Base-by-base conservation (phyloP, 2,888 invertebrate genomes). In the Junonia oenone region DNA sequence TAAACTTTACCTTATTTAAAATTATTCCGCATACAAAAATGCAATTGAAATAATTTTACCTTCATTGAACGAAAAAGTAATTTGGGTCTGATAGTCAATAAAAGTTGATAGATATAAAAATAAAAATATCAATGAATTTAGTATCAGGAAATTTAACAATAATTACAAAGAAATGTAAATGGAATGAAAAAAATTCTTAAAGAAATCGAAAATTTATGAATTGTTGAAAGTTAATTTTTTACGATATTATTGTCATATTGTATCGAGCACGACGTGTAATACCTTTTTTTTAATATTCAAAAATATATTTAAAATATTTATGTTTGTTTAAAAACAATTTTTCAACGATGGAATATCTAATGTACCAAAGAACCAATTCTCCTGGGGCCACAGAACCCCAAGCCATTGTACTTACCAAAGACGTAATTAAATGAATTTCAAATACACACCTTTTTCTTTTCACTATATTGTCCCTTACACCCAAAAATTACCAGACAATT, bases 321-420 rank as follows among this genome's bases (percentile, higher is more conserved):
- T n/a, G 29, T 29, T 53, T 38, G 35, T 54, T 33, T 47, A n/a
- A 43, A 45, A 33, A 51, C 46, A 33, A 26, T 26, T 37, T 14
- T 35, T 11, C 15, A 9, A 47, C 2, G 50, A 13, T 26, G 26
- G 1, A 19, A 19, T 43, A n/a, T n/a, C n/a, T n/a, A 48, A 13
- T 70, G 65, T 73, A 79, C 78, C 81, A 84, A 84, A 84, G 83
- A 83, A 84, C 78, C 79, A 83, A 82, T 53, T 66, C 62, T 64
- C 62, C 70, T 63, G 83, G 82, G 85, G 78, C 78, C 80, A 83
- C 55, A 43, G 65, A 72, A 72, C 80, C 80, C 80, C 65, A 76
- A 75, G 79, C 83, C 83, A 83, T 82, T 87, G 83, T 83, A 85
- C 83, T 84, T 86, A 89, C 89, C 89, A 89, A 89, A 89, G 88